Conservation (phyloP, 1,140 invertebrate genomes). For the Aphaenogaster floridana region DNA sequence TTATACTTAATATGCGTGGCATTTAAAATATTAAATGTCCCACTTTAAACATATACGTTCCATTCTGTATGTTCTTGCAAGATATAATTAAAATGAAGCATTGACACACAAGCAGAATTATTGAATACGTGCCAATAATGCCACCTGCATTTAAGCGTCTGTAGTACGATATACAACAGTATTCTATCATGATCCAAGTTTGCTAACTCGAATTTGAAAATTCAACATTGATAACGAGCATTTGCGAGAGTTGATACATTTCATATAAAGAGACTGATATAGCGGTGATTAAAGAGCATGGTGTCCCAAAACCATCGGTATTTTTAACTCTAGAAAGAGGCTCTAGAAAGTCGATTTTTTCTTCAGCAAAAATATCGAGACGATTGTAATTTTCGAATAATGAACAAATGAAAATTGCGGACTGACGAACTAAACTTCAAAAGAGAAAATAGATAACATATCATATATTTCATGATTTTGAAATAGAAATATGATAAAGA, state of each 20-base stretch:
- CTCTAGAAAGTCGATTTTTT: conserved; percentile 1
- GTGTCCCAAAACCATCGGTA: not conserved
- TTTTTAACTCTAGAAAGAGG: conserved; percentile 3
- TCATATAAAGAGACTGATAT: conserved; percentile 65
- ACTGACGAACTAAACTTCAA: not conserved
- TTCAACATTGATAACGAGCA: conserved; percentile 42
- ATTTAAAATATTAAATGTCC: not conserved
- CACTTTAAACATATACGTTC: not conserved
- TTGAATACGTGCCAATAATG: conserved; percentile 17
- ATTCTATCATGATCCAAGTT: conserved; percentile 57
- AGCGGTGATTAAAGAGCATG: conserved; percentile 51
- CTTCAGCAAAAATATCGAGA: not conserved
- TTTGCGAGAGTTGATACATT: conserved; percentile 43
- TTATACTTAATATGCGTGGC: too few species aligned
- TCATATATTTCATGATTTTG: not conserved
- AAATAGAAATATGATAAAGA: conserved; percentile 9
- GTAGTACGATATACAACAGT: conserved; percentile 53
- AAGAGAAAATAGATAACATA: not conserved
- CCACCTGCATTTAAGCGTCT: conserved; percentile 25
- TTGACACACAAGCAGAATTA: not conserved
- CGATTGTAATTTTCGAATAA: not conserved
- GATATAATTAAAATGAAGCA: conserved; percentile 24
- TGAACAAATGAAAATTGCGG: not conserved
- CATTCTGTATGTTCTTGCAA: conserved; percentile 9
- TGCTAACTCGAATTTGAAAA: conserved; percentile 5